These are phyloP conservation scores for Actinia tenebrosa DNA, from an alignment of 64 coral and sea anemone species.

Conservation along the genomic window DNA sequence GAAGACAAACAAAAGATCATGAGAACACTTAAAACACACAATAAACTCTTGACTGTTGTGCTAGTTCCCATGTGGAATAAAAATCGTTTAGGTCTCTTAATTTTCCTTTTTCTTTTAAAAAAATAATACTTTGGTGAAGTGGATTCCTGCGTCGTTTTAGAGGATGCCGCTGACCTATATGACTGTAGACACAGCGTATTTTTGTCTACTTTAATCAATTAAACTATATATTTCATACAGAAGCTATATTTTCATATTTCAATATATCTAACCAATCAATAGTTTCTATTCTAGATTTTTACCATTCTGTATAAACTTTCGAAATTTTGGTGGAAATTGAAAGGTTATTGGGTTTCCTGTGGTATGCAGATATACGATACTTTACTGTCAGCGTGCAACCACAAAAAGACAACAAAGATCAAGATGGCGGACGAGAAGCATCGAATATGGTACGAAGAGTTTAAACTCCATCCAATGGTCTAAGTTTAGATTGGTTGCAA, in stretches of 20 bases:
- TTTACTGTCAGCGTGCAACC: not conserved
- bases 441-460: conserved; percentile 53
- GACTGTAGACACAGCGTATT: too few relatives aligned
- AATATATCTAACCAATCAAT: too few relatives aligned
- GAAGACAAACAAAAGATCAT: conserved; percentile 1
- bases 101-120: not conserved
- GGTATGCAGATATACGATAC: too few relatives aligned
- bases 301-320: too few relatives aligned
- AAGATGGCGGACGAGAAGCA: conserved; percentile 57
- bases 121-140: not conserved
- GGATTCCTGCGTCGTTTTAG: too few relatives aligned
- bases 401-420: not conserved
- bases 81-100: not conserved
- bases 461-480: not conserved
- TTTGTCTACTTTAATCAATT: too few relatives aligned
- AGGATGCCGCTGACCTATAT: too few relatives aligned
- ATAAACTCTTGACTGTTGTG: conserved; percentile 15
- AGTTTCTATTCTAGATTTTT: too few relatives aligned
- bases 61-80: not conserved
- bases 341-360: too few relatives aligned
- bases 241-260: too few relatives aligned
- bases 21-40: conserved; percentile 8
- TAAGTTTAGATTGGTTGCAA: not conserved
- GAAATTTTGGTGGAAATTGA: too few relatives aligned
- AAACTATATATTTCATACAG: too few relatives aligned